These are phyloP conservation scores for Monochamus saltuarius DNA, from an alignment of 1,140 invertebrate species.

Conservation along the genomic window DNA sequence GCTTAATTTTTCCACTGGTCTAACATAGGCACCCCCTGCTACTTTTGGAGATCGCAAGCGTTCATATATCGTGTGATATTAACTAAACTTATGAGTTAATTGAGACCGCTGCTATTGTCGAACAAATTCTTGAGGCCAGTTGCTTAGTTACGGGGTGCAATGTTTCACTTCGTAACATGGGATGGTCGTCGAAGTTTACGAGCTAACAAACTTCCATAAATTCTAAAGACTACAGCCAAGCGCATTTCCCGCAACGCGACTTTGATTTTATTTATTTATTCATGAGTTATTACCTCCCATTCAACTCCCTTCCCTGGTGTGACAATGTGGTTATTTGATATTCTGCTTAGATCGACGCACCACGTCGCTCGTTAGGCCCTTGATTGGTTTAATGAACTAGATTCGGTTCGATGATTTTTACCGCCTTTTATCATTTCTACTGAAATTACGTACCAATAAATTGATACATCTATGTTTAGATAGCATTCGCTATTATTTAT, in stretches of 20 bases:
- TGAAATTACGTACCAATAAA: too few relatives aligned
- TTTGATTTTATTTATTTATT: conserved; percentile 41
- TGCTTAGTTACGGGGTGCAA: conserved; percentile 43
- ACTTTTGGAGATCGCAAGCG: too few relatives aligned
- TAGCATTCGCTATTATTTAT: too few relatives aligned
- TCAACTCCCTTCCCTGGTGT: conserved; percentile 29
- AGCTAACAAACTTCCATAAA: conserved; percentile 40
- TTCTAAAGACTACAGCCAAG: conserved; percentile 27
- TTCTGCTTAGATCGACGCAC: conserved; percentile 18
- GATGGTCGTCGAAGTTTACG: conserved; percentile 38
- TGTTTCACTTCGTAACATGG: conserved; percentile 39
- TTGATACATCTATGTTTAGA: too few relatives aligned
- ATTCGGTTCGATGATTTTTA: conserved; percentile 5
- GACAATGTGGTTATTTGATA: conserved; percentile 36
- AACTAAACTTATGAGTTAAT: conserved; percentile 12
- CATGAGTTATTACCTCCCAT: conserved; percentile 36
- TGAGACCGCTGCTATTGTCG: conserved; percentile 30
- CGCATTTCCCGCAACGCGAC: conserved; percentile 32
- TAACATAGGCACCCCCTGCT: too few relatives aligned
- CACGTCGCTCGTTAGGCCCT: conserved; percentile 26
- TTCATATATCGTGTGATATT: too few relatives aligned
- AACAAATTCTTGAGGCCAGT: conserved; percentile 27
- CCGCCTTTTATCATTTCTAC: neutral
- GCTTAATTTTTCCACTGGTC: too few relatives aligned
- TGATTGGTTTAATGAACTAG: conserved; percentile 32